A percentile compares a stretch with the other conserved stretches of the same genome.
These are phyloP conservation scores for Exaiptasia diaphana DNA, from an alignment of 64 coral and sea anemone species.

Conservation along the genomic window DNA sequence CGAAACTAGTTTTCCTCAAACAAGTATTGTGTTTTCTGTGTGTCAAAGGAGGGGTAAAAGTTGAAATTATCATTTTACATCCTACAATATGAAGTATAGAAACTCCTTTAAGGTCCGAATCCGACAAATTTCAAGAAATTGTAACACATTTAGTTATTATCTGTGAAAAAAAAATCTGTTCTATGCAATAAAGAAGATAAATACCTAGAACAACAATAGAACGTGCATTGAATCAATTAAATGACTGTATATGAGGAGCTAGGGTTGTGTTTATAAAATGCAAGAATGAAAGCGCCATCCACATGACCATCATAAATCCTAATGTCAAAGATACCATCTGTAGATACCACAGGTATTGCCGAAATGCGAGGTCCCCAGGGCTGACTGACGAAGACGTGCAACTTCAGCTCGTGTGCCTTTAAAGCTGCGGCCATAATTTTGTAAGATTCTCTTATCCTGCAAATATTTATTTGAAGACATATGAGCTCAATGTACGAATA, in stretches of 20 bases:
- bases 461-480: neutral
- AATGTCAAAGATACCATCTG: conserved; percentile 55
- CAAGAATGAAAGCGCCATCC: conserved; percentile 44
- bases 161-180: too few relatives aligned
- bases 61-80: too few relatives aligned
- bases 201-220: conserved; percentile 54
- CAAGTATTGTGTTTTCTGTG: too few relatives aligned
- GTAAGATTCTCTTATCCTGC: conserved; percentile 44
- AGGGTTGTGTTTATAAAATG: conserved; percentile 40
- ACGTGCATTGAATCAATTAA: conserved; percentile 41
- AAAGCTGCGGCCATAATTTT: conserved; percentile 17
- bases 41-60: too few relatives aligned
- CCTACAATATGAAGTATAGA: too few relatives aligned
- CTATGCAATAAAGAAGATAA: too few relatives aligned
- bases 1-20: too few relatives aligned
- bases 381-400: neutral
- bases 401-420: conserved; percentile 32
- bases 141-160: too few relatives aligned
- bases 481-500: too few relatives aligned
- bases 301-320: conserved; percentile 54
- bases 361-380: conserved; percentile 43
- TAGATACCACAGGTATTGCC: conserved; percentile 49
- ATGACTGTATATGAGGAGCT: conserved; percentile 35
- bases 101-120: too few relatives aligned
- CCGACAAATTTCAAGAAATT: too few relatives aligned